Evolutionary conservation across 2,888 invertebrate species (phyloP).

Genomic region (Lepidocyrtinus sp.): DNA sequence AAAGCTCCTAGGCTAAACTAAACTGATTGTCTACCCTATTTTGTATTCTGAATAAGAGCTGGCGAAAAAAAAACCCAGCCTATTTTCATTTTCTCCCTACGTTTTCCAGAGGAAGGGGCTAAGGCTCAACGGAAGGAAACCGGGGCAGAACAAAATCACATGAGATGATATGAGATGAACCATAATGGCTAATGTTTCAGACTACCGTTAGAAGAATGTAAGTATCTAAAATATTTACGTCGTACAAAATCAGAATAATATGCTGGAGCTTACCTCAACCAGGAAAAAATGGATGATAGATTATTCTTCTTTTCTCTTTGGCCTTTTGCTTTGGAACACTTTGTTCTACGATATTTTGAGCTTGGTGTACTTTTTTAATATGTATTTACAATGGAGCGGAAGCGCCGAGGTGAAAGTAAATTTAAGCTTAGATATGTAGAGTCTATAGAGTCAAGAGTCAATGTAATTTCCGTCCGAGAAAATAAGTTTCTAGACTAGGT

Average conservation of each 20-base stretch:
- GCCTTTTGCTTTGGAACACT: too few relatives aligned
- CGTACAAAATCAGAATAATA: too few relatives aligned
- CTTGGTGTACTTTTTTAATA: neutral
- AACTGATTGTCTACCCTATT: slow-evolving; percentile 36
- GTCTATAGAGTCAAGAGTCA: too few relatives aligned
- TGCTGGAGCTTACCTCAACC: too few relatives aligned
- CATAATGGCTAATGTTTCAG: neutral
- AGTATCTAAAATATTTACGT: too few relatives aligned
- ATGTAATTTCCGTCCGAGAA: neutral
- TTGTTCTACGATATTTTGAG: neutral
- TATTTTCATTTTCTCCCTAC: slow-evolving; percentile 2
- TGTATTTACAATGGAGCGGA: neutral
- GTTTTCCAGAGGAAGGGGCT: neutral
- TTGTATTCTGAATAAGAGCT: slow-evolving; percentile 24
- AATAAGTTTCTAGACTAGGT: neutral
- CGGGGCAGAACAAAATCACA: neutral
- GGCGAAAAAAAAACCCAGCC: too few relatives aligned
- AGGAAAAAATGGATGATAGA: neutral
- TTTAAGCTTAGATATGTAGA: neutral
- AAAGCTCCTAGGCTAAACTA: slow-evolving; percentile 25
- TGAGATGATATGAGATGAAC: neutral
- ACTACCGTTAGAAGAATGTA: neutral
- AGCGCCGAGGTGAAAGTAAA: neutral
- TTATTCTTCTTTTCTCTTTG: neutral
- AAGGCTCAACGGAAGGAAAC: slow-evolving; percentile 8